Percentiles rank a stretch among this genome's conserved stretches.
Evolutionary conservation across 2,797 vertebrate species (phyloP).

Genomic region (Tiaroga cobitis): DNA sequence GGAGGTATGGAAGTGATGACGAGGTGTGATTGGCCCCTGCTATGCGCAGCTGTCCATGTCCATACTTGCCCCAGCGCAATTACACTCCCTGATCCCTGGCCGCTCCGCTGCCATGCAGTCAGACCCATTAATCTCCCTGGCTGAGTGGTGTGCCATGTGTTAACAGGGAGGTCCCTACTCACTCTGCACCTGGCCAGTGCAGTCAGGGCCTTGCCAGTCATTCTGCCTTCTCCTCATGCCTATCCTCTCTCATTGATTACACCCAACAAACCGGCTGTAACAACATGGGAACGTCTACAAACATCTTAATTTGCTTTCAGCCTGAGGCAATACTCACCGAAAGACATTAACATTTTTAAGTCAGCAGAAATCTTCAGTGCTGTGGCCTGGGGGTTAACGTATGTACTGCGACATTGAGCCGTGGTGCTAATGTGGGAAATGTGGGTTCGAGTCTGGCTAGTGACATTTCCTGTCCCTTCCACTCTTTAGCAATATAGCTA

Average conservation of each 20-base stretch:
- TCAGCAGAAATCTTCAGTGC: neutral
- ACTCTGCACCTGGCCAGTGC: conserved; percentile 70
- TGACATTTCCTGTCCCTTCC: neutral
- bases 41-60: conserved; percentile 83
- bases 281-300: conserved; percentile 44
- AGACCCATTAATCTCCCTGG: conserved; percentile 83
- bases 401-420: neutral
- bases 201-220: conserved; percentile 79
- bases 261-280: conserved; percentile 51
- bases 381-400: neutral
- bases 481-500: neutral
- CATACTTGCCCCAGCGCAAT: conserved; percentile 82
- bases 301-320: conserved; percentile 41
- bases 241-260: conserved; percentile 57
- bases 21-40: conserved; percentile 80
- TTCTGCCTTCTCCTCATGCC: conserved; percentile 65
- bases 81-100: conserved; percentile 81
- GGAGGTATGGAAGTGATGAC: conserved; percentile 73
- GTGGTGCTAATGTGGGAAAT: neutral
- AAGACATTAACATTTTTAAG: neutral
- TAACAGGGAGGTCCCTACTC: conserved; percentile 74
- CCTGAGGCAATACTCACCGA: neutral
- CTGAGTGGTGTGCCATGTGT: conserved; percentile 77
- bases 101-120: conserved; percentile 78
- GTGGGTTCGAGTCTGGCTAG: neutral